Conservation (phyloP, 2,113 vertebrate genomes). For the Amazona guildingii region DNA sequence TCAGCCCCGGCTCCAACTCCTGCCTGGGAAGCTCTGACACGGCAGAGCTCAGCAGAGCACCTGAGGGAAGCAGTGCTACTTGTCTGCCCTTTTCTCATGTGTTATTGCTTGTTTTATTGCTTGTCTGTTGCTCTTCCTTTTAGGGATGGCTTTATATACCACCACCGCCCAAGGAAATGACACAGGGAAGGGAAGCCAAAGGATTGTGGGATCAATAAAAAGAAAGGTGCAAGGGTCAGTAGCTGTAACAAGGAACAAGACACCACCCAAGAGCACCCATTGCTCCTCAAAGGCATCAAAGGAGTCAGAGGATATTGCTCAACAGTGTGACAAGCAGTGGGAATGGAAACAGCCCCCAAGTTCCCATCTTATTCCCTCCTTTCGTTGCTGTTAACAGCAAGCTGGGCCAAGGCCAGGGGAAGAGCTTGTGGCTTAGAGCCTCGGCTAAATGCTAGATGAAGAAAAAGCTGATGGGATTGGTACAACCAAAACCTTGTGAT, state of each 20-base stretch:
- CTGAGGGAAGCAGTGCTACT: background rate
- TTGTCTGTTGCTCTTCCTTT: background rate
- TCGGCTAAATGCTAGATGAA: background rate
- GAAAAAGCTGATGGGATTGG: background rate
- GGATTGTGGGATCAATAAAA: background rate
- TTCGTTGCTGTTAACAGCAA: background rate
- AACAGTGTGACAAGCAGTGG: background rate
- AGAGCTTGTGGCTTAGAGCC: background rate
- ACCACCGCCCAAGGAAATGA: background rate
- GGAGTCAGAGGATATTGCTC: background rate
- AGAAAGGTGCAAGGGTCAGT: background rate
- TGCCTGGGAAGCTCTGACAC: background rate
- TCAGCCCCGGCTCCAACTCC: fast-evolving
- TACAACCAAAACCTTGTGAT: background rate
- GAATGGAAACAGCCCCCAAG: fast-evolving
- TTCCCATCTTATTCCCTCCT: background rate
- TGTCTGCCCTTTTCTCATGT: background rate
- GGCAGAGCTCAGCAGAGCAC: background rate
- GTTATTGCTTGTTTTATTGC: background rate
- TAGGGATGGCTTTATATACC: background rate
- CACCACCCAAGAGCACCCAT: background rate
- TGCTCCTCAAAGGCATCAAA: background rate
- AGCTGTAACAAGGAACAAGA: background rate
- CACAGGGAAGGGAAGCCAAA: background rate
- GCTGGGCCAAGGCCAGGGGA: background rate